phyloP scores from a whole-genome alignment of 2,797 vertebrate species.

The Platyrinchus mystaceus region DNA sequence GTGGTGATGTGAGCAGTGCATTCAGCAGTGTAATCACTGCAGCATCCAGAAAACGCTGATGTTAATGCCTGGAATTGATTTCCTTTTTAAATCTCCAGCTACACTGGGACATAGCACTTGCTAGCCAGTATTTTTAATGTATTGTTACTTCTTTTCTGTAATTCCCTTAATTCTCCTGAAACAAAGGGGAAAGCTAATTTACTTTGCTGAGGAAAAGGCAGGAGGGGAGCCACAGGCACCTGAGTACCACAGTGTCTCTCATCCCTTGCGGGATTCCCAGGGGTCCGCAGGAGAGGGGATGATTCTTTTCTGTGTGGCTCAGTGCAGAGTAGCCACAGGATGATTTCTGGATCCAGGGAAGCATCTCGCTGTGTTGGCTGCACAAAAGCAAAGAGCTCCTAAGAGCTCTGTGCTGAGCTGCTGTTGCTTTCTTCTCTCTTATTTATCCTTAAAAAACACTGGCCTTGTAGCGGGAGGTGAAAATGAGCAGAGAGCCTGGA shows the following conservation, averaged over 20 bases:
- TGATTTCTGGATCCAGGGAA: not conserved
- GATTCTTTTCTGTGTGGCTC: not conserved
- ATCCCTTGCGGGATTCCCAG: not conserved
- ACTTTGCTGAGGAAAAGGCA: not conserved
- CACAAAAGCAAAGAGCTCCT: not conserved
- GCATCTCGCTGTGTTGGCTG: not conserved
- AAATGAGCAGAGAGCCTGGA: not conserved
- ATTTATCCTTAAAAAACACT: not conserved
- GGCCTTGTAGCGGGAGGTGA: not conserved
- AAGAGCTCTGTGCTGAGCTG: not conserved
- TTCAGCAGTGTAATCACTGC: not conserved
- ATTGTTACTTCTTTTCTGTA: not conserved
- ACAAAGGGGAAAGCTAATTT: not conserved
- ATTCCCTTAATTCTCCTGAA: not conserved
- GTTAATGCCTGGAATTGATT: not conserved
- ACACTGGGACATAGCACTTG: not conserved
- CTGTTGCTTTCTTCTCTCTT: not conserved
- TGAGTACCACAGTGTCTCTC: rapidly evolving
- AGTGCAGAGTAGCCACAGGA: not conserved
- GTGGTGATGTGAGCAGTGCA: not conserved
- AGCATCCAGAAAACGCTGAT: not conserved
- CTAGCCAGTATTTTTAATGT: not conserved
- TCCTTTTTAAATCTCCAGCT: not conserved
- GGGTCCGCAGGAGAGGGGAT: not conserved
- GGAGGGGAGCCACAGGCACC: not conserved